phyloP scores from a whole-genome alignment of 2,113 vertebrate genomes.

The Calidris pugnax region DNA sequence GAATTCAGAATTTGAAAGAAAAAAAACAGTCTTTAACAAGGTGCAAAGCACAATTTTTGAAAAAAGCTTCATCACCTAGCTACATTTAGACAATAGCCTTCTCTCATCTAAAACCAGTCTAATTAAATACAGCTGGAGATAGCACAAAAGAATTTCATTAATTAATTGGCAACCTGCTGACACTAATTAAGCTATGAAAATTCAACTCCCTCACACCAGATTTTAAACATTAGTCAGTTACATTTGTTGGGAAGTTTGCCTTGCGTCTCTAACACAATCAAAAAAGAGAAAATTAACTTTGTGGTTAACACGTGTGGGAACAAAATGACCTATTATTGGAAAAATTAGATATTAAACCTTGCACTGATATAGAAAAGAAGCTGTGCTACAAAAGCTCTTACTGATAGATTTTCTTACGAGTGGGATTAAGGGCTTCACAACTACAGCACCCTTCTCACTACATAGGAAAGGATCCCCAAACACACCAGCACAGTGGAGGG shows the following conservation, averaged over 20 bases:
- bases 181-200: conserved; percentile 75
- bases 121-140: conserved; percentile 73
- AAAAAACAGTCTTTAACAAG: not conserved
- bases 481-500: rapidly evolving
- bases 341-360: not conserved
- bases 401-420: not conserved
- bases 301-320: conserved; percentile 1
- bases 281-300: conserved; percentile 27
- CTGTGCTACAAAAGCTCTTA: not conserved
- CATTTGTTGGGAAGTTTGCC: conserved; percentile 51
- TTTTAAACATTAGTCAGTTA: conserved; percentile 68
- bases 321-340: conserved; percentile 16
- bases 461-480: not conserved
- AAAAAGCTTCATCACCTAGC: conserved; percentile 26
- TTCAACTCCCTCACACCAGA: conserved; percentile 63
- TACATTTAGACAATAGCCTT: conserved; percentile 28
- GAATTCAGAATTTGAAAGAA: not conserved
- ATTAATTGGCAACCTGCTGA: conserved; percentile 75
- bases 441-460: not conserved
- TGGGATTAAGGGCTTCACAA: not conserved
- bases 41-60: conserved; percentile 11
- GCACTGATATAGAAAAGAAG: not conserved
- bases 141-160: conserved; percentile 69
- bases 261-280: not conserved
- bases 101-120: not conserved